Percentiles rank a stretch among this genome's conserved stretches.
These are phyloP conservation scores for Eurystomus gularis DNA, from an alignment of 2,113 vertebrate species.

Conservation along the genomic window DNA sequence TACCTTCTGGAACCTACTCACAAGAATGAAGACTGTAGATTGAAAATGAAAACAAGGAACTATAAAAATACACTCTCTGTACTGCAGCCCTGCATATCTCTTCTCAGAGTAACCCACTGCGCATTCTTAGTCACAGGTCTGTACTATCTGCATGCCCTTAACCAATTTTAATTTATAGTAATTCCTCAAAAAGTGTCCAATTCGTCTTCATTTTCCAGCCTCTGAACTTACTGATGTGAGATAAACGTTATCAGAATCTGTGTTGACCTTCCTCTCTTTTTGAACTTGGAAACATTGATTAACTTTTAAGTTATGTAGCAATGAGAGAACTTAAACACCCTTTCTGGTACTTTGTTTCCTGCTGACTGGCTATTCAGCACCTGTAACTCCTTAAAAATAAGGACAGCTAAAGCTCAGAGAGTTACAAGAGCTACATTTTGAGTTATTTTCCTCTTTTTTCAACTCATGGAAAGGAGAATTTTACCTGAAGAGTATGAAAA, in stretches of 20 bases:
- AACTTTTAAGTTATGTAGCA: conserved; percentile 20
- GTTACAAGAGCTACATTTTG: neutral
- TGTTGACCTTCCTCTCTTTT: conserved; percentile 39
- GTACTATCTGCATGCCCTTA: neutral
- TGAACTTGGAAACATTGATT: conserved; percentile 48
- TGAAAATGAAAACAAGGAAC: neutral
- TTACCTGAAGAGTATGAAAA: neutral
- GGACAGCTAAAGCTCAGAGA: neutral
- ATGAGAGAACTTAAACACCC: neutral
- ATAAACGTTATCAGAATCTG: conserved; percentile 40
- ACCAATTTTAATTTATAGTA: neutral
- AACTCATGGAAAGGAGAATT: neutral
- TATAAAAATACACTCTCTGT: neutral
- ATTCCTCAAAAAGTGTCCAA: neutral
- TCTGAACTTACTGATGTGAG: neutral
- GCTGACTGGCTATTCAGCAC: neutral
- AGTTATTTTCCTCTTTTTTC: neutral
- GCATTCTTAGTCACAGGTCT: neutral
- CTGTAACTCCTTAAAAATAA: neutral
- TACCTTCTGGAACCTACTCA: neutral
- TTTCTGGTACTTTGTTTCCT: neutral
- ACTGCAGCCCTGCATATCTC: neutral
- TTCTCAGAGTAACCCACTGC: neutral
- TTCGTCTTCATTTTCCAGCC: neutral
- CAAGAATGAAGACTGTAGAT: neutral